A percentile compares a stretch with the other conserved stretches of the same genome.
Evolutionary conservation across 2,888 invertebrate species (phyloP).

Genomic region (Temnothorax unifasciatus): DNA sequence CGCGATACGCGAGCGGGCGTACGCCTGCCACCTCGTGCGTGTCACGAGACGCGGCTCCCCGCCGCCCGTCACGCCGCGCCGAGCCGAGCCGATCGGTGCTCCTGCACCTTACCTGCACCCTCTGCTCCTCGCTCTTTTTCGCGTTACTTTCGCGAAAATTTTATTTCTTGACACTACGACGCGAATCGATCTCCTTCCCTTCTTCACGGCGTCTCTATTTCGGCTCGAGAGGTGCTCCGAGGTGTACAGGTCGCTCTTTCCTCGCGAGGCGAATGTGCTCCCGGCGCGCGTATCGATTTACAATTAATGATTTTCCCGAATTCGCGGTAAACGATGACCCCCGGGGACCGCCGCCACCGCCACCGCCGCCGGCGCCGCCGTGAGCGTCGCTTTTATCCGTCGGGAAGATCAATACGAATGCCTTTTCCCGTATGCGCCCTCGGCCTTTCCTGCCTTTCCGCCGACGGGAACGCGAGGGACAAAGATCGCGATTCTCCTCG

Average conservation of each 20-base stretch:
- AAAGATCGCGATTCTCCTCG: background rate
- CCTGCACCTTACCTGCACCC: background rate
- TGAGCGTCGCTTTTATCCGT: conserved; percentile 74
- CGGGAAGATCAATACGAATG: conserved; percentile 84
- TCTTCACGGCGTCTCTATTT: background rate
- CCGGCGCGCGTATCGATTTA: conserved; percentile 52
- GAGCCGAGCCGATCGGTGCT: background rate
- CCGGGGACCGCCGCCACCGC: conserved; percentile 56
- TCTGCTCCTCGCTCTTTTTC: background rate
- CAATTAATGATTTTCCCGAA: conserved; percentile 52
- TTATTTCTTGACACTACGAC: background rate
- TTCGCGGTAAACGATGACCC: conserved; percentile 32
- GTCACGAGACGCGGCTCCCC: conserved; percentile 42
- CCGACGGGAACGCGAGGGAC: background rate
- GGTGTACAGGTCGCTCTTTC: background rate
- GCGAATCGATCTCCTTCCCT: background rate
- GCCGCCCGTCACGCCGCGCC: background rate
- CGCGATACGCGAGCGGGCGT: conserved; percentile 9
- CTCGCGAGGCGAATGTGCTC: background rate
- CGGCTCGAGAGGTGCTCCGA: background rate
- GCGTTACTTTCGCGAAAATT: background rate
- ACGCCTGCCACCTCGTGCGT: conserved; percentile 39
- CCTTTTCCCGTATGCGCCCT: conserved; percentile 79
- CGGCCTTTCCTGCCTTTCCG: conserved; percentile 19
- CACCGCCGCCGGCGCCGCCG: conserved; percentile 18